phyloP scores from a whole-genome alignment of 2,113 vertebrate genomes.

The Marcusenius ussheri region DNA sequence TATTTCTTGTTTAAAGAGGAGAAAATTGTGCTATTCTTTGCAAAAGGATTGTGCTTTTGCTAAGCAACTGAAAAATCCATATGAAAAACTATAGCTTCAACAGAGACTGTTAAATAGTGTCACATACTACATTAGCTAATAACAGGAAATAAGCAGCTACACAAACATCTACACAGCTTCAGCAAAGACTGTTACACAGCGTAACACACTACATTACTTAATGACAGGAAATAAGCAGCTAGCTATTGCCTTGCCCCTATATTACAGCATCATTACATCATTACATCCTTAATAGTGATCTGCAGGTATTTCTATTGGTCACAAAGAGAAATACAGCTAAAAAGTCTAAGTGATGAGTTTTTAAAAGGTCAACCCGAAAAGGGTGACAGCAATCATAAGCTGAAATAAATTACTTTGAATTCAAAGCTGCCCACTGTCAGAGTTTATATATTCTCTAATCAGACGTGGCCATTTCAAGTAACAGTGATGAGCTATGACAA shows the following conservation, averaged over 20 bases:
- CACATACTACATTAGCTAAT: background rate
- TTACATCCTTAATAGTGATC: background rate
- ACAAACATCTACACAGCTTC: background rate
- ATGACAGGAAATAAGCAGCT: background rate
- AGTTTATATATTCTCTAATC: background rate
- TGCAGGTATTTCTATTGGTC: background rate
- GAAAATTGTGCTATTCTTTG: background rate
- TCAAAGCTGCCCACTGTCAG: background rate
- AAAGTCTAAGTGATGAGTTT: background rate
- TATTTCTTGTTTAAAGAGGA: background rate
- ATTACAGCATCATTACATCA: background rate
- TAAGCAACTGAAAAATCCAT: background rate
- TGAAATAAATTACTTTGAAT: background rate
- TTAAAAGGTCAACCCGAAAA: background rate
- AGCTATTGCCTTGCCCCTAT: background rate
- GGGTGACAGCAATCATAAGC: background rate
- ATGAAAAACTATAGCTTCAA: background rate
- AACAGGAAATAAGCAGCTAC: background rate
- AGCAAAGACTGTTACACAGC: background rate
- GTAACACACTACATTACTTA: background rate
- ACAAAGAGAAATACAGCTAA: background rate
- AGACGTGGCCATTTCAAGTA: background rate
- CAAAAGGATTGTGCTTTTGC: background rate
- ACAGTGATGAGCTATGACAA: background rate
- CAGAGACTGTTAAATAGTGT: background rate